Percentiles rank a stretch among this genome's conserved stretches.
Evolutionary conservation across 2,113 vertebrate genomes (phyloP).

Genomic region (Solenodon paradoxus): DNA sequence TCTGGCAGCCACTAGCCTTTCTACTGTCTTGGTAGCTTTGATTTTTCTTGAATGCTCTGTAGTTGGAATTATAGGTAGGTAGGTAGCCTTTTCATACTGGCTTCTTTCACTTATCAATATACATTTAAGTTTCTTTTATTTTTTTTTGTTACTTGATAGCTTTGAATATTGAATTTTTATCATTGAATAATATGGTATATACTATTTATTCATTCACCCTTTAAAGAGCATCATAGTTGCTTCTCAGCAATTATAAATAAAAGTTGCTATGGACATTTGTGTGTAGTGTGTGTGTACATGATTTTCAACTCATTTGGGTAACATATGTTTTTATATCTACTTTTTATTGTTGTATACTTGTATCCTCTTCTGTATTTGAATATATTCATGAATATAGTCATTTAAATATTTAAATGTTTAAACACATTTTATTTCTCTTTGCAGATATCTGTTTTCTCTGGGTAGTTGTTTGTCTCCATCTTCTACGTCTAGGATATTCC

Average conservation of each 20-base stretch:
- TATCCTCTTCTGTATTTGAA: not conserved
- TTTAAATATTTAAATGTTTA: not conserved
- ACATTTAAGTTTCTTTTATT: not conserved
- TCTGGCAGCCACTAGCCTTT: not conserved
- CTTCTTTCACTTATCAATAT: not conserved
- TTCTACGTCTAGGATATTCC: not conserved
- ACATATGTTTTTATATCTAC: not conserved
- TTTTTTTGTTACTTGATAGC: not conserved
- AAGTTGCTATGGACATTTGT: not conserved
- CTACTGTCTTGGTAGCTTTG: not conserved
- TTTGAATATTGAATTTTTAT: constrained; percentile 39
- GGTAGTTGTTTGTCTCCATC: not conserved
- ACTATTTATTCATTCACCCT: not conserved
- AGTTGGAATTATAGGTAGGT: not conserved
- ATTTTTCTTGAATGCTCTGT: not conserved
- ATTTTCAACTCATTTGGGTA: not conserved
- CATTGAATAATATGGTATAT: not conserved
- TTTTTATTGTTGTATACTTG: not conserved
- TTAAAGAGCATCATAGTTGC: not conserved
- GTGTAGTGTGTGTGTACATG: not conserved
- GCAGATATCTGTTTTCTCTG: not conserved
- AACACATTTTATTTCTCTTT: not conserved
- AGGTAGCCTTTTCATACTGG: not conserved
- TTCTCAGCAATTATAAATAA: not conserved
- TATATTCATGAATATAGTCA: constrained; percentile 17